Evolutionary conservation across 2,797 vertebrate species (phyloP).

Genomic region (Macropodus opercularis): DNA sequence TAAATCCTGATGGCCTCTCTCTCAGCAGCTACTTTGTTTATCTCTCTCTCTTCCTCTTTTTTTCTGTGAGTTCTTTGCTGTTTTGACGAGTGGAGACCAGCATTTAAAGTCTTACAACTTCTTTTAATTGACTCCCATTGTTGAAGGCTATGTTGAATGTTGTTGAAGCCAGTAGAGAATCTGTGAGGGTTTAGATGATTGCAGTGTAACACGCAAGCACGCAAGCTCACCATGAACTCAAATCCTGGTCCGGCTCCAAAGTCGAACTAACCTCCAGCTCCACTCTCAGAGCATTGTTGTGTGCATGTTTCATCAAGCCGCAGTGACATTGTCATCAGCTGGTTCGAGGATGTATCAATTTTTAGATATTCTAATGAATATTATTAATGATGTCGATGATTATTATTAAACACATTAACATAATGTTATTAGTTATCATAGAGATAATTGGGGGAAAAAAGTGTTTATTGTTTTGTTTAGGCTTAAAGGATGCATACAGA

Average conservation of each 20-base stretch:
- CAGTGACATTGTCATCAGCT: background rate
- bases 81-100: conserved; percentile 50
- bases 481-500: no score
- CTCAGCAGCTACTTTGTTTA: conserved; percentile 23
- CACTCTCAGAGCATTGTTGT: conserved; percentile 18
- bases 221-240: conserved; percentile 42
- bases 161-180: conserved; percentile 43
- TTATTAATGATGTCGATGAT: no score
- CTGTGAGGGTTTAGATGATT: conserved; percentile 63
- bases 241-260: conserved; percentile 44
- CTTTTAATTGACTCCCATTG: conserved; percentile 59
- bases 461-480: no score
- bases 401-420: no score
- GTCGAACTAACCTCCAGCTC: conserved; percentile 36
- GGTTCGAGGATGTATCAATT: no score
- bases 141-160: conserved; percentile 41
- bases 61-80: conserved; percentile 50
- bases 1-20: conserved; percentile 48
- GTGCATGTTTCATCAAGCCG: conserved; percentile 6
- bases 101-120: conserved; percentile 43
- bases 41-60: conserved; percentile 17
- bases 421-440: background rate
- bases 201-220: conserved; percentile 62
- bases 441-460: background rate
- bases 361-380: no score